A percentile compares a stretch with the other conserved stretches of the same genome.
These are phyloP conservation scores for Aquatica leii DNA, from an alignment of 2,888 invertebrate genomes.

Conservation along the genomic window DNA sequence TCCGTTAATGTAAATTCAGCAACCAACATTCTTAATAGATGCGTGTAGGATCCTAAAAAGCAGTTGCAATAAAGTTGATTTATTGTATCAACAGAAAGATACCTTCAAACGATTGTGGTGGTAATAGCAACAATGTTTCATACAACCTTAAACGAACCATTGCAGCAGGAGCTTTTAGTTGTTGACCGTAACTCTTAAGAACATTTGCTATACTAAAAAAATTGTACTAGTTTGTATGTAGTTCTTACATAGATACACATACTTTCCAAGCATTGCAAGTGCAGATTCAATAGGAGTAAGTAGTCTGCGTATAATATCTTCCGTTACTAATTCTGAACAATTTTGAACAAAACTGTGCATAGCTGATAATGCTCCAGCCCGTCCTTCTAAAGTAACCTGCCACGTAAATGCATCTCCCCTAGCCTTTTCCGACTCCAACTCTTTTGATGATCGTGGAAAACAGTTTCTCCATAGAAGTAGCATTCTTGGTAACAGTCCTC, in stretches of 20 bases:
- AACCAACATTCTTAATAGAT: slow-evolving; percentile 88
- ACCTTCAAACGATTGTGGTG: slow-evolving; percentile 83
- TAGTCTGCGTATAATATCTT: slow-evolving; percentile 89
- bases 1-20: slow-evolving; percentile 96
- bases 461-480: slow-evolving; percentile 96
- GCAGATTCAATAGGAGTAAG: slow-evolving; percentile 95
- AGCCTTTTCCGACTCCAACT: slow-evolving; percentile 95
- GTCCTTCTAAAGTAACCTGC: slow-evolving; percentile 96
- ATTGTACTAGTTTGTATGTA: no score
- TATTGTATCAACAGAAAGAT: no score
- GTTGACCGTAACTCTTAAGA: slow-evolving; percentile 87
- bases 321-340: slow-evolving; percentile 89
- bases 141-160: slow-evolving; percentile 93
- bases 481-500: slow-evolving; percentile 92
- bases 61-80: no score
- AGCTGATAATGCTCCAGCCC: slow-evolving; percentile 95
- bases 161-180: slow-evolving; percentile 93
- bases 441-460: slow-evolving; percentile 95
- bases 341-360: slow-evolving; percentile 93
- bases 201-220: slow-evolving; percentile 83
- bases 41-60: slow-evolving; percentile 73
- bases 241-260: no score
- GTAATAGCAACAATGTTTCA: slow-evolving; percentile 81
- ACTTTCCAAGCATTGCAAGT: slow-evolving; percentile 94
- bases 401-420: slow-evolving; percentile 98